phyloP scores from a whole-genome alignment of 1,140 invertebrate species.

The Bactericera cockerelli region DNA sequence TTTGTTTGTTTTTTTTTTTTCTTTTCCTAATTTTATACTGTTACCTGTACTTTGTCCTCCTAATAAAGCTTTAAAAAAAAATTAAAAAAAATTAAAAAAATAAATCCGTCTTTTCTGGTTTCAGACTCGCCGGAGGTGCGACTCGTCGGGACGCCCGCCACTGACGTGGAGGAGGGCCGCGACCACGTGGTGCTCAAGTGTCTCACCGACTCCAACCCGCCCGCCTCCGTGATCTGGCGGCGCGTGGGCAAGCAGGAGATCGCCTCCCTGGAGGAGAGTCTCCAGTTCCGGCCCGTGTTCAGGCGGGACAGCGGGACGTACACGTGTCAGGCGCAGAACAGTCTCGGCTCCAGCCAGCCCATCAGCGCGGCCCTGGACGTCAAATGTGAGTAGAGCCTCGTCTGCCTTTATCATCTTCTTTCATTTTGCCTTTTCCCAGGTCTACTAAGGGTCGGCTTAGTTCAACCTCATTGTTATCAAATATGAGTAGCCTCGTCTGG shows the following conservation, averaged over 20 bases:
- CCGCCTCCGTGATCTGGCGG: constrained; percentile 62
- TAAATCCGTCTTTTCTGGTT: too few species aligned
- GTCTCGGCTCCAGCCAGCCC: constrained; percentile 59
- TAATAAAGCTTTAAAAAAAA: too few species aligned
- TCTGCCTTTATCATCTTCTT: too few species aligned
- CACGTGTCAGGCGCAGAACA: constrained; percentile 66
- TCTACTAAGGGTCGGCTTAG: too few species aligned
- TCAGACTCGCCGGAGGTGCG: constrained; percentile 61
- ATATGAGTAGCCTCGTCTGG: too few species aligned
- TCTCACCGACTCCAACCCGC: constrained; percentile 68
- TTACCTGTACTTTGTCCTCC: too few species aligned
- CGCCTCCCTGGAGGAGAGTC: constrained; percentile 60
- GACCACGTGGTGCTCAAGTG: constrained; percentile 63
- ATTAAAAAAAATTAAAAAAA: too few species aligned
- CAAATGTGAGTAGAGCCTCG: constrained; percentile 80
- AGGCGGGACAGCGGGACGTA: constrained; percentile 55
- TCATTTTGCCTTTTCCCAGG: too few species aligned
- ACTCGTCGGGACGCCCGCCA: constrained; percentile 47
- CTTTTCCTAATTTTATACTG: too few species aligned
- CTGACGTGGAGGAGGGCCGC: constrained; percentile 59
- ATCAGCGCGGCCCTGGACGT: constrained; percentile 66
- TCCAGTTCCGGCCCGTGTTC: constrained; percentile 48
- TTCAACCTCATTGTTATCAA: too few species aligned
- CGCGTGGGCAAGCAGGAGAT: constrained; percentile 42
- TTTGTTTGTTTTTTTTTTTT: too few species aligned